phyloP scores from a whole-genome alignment of 2,888 invertebrate species.

The Tortrix viridana region DNA sequence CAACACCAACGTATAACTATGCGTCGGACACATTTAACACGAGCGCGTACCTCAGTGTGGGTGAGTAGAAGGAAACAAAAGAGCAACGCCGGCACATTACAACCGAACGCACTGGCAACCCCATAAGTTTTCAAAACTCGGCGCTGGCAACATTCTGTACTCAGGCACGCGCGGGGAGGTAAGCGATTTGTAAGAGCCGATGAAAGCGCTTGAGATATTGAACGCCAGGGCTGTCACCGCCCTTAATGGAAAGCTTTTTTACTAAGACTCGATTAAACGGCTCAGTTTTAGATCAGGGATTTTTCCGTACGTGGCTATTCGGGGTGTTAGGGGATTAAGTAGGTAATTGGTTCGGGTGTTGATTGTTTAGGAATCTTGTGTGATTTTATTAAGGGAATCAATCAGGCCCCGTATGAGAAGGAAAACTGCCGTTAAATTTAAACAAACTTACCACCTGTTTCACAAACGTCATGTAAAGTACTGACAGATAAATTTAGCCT shows the following conservation, averaged over 20 bases:
- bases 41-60: too few species aligned
- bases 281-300: constrained; percentile 44
- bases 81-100: constrained; percentile 18
- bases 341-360: constrained; percentile 59
- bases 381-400: neutral
- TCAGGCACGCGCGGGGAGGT: constrained; percentile 52
- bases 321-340: constrained; percentile 59
- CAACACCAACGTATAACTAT: too few species aligned
- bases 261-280: constrained; percentile 46
- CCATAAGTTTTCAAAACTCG: constrained; percentile 61
- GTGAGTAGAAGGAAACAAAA: constrained; percentile 2
- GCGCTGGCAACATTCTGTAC: constrained; percentile 37
- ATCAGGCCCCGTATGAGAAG: too few species aligned
- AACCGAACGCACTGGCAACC: constrained; percentile 45
- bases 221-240: constrained; percentile 70
- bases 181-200: constrained; percentile 80
- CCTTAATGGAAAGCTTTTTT: constrained; percentile 58
- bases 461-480: too few species aligned
- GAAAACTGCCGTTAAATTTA: too few species aligned
- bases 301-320: constrained; percentile 59
- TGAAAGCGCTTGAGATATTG: constrained; percentile 77
- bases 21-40: too few species aligned
- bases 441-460: too few species aligned
- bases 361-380: constrained; percentile 63
- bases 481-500: too few species aligned